Evolutionary conservation across 30 jellyfish, hydroid and myxozoan genomes (phyloP), one percentile per base, ranked within the genome.

Genomic region (Chrysaora quinquecirrha): DNA sequence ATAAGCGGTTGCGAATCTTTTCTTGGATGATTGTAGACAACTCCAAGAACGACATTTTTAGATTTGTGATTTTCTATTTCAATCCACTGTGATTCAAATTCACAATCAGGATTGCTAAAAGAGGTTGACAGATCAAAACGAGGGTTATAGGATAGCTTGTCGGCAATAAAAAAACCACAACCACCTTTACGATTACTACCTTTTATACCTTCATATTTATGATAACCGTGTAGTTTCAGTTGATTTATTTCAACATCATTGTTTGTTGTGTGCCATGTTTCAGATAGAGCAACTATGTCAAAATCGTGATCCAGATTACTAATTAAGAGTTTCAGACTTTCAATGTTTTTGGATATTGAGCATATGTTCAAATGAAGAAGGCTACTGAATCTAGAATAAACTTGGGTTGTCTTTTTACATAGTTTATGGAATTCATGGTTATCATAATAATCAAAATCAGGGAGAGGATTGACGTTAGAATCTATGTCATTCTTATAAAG

Each of bases 121-220:
- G 49, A 28, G 18, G 23, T 64, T 64, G 76, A 64, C 23, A 64
- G 76, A 31, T 64, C 76, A 32, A 20, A 35, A 64, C 76, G 49
- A 18, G 27, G 76, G 29, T 20, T 35, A 64, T 20, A 64, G 29
- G 46, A 24, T 64, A 64, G 46, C 27, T 64, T 23, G 76, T 64
- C 46, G 30, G 76, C 76, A 18, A 64, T 28, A 64, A 64, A 64
- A 64, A 64, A 32, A 47, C 49, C 76, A 64, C 76, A 64, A 47
- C 49, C 76, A 64, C 76, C 76, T 32, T 64, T 64, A 31, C 23
- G 76, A 47, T 47, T 64, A 31, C 30, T 24, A 47, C 76, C 46
- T 24, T 23, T 64, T 64, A 64, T 28, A 20, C 76, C 76, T 27
- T 24, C 48, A 64, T 64, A 64, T 35, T 64, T 32, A 31, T 64